Conservation (phyloP, 2,113 vertebrate genomes). For the Protobothrops mucrosquamatus region DNA sequence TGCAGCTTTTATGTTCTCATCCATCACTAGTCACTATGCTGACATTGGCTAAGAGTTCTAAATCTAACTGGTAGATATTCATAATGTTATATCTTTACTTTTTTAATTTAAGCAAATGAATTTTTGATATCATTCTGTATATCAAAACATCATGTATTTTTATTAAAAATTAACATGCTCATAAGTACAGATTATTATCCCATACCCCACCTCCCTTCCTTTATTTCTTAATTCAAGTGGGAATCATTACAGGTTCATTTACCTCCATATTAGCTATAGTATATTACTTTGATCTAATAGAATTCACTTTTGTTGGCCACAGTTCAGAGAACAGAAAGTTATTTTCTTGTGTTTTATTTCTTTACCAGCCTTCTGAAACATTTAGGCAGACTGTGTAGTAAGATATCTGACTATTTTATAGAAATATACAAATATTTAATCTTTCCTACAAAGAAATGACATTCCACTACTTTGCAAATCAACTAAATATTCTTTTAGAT, state of each 20-base stretch:
- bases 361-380: constrained; percentile 32
- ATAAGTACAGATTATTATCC: background rate
- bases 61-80: background rate
- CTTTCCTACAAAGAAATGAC: constrained; percentile 50
- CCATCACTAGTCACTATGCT: background rate
- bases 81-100: background rate
- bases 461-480: constrained; percentile 59
- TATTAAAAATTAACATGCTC: background rate
- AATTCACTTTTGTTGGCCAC: background rate
- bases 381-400: constrained; percentile 5
- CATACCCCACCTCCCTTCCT: background rate
- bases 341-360: background rate
- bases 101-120: background rate
- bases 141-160: background rate
- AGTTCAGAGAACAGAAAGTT: background rate
- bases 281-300: background rate
- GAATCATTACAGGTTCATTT: background rate
- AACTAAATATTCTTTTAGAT: constrained; percentile 53
- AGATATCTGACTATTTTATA: constrained; percentile 51
- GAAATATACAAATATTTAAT: constrained; percentile 55
- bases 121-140: background rate
- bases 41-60: background rate
- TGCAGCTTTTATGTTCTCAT: background rate
- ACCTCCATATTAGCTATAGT: background rate
- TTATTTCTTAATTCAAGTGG: background rate